These are phyloP conservation scores for Phaenicophaeus curvirostris DNA, from an alignment of 2,797 vertebrate species.

Conservation along the genomic window DNA sequence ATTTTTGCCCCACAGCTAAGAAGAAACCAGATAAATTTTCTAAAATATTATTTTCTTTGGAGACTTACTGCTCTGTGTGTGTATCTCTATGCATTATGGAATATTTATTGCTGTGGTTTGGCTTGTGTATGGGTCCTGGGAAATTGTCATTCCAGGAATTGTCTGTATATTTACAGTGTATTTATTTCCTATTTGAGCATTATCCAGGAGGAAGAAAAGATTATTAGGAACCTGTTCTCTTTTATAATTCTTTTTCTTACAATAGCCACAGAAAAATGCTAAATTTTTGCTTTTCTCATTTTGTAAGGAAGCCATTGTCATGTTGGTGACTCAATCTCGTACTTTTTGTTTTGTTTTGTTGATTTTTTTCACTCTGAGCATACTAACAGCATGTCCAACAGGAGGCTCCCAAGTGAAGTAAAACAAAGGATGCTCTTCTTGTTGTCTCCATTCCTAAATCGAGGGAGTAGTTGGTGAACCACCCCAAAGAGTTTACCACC, in stretches of 20 bases:
- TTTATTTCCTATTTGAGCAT: not conserved
- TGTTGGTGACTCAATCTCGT: not conserved
- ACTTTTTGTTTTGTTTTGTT: not conserved
- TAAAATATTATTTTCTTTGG: not conserved
- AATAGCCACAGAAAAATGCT: not conserved
- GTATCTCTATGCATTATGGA: not conserved
- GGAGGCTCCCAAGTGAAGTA: not conserved
- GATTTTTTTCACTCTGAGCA: not conserved
- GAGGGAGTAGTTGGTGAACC: not conserved
- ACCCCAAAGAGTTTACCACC: fast-evolving
- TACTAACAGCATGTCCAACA: not conserved
- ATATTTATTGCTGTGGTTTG: not conserved
- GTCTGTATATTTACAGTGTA: not conserved
- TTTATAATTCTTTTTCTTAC: not conserved
- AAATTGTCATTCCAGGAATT: not conserved
- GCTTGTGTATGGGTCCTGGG: not conserved
- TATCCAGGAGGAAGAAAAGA: not conserved
- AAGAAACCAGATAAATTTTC: not conserved
- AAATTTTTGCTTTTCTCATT: not conserved
- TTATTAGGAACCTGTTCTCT: not conserved
- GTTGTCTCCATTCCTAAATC: fast-evolving
- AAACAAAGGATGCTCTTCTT: not conserved
- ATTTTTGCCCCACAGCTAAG: not conserved
- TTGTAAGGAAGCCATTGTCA: not conserved
- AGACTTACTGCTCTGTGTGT: not conserved